A percentile compares a stretch with the other conserved stretches of the same genome.
Conservation (phyloP, 2,888 invertebrate genomes). For the Brachypterus glaber region DNA sequence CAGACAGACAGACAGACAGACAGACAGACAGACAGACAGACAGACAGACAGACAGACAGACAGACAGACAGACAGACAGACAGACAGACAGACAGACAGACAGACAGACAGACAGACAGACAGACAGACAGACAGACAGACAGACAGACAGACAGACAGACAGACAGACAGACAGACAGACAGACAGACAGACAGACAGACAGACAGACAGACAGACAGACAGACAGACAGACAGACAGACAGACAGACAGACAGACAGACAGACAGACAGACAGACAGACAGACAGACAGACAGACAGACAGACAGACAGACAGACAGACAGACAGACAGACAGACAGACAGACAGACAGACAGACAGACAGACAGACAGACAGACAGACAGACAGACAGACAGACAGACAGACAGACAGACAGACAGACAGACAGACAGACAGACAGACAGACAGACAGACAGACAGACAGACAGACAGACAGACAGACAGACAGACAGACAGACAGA, state of each 20-base stretch:
- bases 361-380: conserved; percentile 2
- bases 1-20: too few species aligned
- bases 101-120: conserved; percentile 7
- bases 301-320: conserved; percentile 7
- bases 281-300: conserved; percentile 8
- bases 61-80: conserved; percentile 7
- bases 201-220: conserved; percentile 7
- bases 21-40: conserved; percentile 7
- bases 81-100: conserved; percentile 7
- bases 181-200: conserved; percentile 7
- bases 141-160: conserved; percentile 7
- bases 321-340: conserved; percentile 2
- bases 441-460: conserved; percentile 2
- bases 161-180: conserved; percentile 7
- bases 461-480: conserved; percentile 2
- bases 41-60: conserved; percentile 7
- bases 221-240: conserved; percentile 7
- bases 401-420: conserved; percentile 2
- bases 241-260: conserved; percentile 8
- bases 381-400: conserved; percentile 2
- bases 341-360: conserved; percentile 2
- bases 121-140: conserved; percentile 7
- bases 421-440: conserved; percentile 2
- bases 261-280: conserved; percentile 9
- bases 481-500: conserved; percentile 2